Evolutionary conservation across 2,888 invertebrate species (phyloP).

Genomic region (Acronicta leporina): DNA sequence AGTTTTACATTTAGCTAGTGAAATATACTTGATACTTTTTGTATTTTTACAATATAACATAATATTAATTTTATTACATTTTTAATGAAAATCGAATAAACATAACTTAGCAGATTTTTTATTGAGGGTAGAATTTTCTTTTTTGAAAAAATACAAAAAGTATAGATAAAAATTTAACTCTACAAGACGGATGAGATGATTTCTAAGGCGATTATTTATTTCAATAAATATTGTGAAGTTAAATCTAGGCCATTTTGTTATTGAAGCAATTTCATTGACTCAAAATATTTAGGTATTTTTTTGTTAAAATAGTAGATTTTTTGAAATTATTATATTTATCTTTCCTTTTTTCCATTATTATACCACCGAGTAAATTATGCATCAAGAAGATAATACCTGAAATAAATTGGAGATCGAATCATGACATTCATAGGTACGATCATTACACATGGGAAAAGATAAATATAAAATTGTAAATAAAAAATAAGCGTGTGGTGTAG

Average conservation of each 20-base stretch:
- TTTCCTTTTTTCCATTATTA: too few species aligned
- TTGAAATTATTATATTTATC: slow-evolving; percentile 10
- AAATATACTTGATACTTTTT: slow-evolving; percentile 40
- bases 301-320: not conserved
- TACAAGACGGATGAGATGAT: slow-evolving; percentile 77
- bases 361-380: too few species aligned
- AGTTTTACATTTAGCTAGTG: slow-evolving; percentile 53
- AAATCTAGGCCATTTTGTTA: slow-evolving; percentile 57
- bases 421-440: too few species aligned
- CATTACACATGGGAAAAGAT: not conserved
- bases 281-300: slow-evolving; percentile 10
- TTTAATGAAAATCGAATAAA: not conserved
- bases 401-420: too few species aligned
- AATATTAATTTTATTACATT: not conserved
- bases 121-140: not conserved
- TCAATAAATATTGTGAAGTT: slow-evolving; percentile 55
- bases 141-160: slow-evolving; percentile 35
- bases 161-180: slow-evolving; percentile 38
- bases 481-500: slow-evolving; percentile 60
- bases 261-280: slow-evolving; percentile 41
- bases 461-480: slow-evolving; percentile 14
- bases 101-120: not conserved
- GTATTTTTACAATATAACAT: slow-evolving; percentile 10
- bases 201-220: slow-evolving; percentile 52
- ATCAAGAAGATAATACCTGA: too few species aligned